Evolutionary conservation across 2,797 vertebrate species (phyloP).

Genomic region (Rousettus madagascariensis): DNA sequence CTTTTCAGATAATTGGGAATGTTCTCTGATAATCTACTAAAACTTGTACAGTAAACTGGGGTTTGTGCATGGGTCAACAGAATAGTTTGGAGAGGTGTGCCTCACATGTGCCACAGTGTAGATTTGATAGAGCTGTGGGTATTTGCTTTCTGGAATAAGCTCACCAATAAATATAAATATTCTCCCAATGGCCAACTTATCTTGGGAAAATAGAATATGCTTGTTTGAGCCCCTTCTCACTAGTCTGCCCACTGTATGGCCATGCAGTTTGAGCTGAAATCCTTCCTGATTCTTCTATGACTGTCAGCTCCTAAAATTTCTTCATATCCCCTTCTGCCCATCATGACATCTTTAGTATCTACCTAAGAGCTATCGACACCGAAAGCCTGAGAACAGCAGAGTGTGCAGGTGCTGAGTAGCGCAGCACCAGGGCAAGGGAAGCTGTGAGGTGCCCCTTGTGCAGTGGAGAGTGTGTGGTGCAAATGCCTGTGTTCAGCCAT

Average conservation of each 20-base stretch:
- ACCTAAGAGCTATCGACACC: neutral
- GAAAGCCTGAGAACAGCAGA: neutral
- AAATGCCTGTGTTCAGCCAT: conserved; percentile 66
- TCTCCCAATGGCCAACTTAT: neutral
- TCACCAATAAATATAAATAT: neutral
- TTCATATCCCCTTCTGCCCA: neutral
- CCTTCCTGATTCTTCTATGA: neutral
- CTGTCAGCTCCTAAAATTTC: neutral
- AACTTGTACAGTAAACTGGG: neutral
- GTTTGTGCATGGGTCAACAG: neutral
- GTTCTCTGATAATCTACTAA: neutral
- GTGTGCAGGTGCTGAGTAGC: neutral
- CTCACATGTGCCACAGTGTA: neutral
- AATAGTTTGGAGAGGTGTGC: neutral
- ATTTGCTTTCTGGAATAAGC: conserved; percentile 19
- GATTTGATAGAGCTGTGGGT: neutral
- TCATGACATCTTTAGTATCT: neutral
- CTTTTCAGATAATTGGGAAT: conserved; percentile 19
- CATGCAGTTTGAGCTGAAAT: neutral
- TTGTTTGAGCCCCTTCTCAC: neutral
- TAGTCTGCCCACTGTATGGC: neutral
- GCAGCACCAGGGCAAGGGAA: neutral
- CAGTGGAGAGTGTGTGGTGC: neutral
- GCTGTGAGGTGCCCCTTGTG: neutral
- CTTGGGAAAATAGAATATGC: neutral